Evolutionary conservation across 2,797 vertebrate species (phyloP).

Genomic region (Rhabdophis nuchalis): DNA sequence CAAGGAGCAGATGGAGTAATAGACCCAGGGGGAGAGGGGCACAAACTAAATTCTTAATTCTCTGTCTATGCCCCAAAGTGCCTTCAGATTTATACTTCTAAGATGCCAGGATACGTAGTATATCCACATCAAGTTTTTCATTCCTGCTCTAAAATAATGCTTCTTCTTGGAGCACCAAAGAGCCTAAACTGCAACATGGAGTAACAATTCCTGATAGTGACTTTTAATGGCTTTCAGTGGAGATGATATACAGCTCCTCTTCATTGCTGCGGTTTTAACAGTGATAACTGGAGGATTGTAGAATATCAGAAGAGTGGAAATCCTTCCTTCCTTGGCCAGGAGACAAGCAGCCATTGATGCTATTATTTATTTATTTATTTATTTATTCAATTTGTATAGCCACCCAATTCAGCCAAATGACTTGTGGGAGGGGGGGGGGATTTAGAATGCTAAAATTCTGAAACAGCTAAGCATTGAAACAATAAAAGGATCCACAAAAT

Average conservation of each 20-base stretch:
- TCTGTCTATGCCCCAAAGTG: not conserved
- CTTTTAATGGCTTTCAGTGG: not conserved
- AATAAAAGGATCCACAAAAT: not conserved
- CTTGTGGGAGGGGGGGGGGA: not conserved
- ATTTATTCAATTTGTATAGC: not conserved
- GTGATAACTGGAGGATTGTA: not conserved
- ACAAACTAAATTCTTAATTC: not conserved
- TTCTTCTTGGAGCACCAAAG: not conserved
- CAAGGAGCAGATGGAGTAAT: not conserved
- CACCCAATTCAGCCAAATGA: not conserved
- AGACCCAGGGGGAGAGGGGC: not conserved
- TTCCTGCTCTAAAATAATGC: not conserved
- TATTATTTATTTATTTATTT: too few species aligned
- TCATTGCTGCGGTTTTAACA: not conserved
- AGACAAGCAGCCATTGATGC: not conserved
- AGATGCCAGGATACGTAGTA: not conserved
- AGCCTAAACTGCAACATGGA: not conserved
- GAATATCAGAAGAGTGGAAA: not conserved
- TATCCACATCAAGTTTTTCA: not conserved
- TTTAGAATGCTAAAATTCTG: not conserved
- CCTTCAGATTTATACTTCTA: not conserved
- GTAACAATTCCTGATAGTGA: not conserved
- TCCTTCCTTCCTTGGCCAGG: not conserved
- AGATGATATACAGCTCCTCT: not conserved
- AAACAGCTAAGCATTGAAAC: not conserved